phyloP scores from a whole-genome alignment of 2,113 vertebrate species.

The Vidua macroura region DNA sequence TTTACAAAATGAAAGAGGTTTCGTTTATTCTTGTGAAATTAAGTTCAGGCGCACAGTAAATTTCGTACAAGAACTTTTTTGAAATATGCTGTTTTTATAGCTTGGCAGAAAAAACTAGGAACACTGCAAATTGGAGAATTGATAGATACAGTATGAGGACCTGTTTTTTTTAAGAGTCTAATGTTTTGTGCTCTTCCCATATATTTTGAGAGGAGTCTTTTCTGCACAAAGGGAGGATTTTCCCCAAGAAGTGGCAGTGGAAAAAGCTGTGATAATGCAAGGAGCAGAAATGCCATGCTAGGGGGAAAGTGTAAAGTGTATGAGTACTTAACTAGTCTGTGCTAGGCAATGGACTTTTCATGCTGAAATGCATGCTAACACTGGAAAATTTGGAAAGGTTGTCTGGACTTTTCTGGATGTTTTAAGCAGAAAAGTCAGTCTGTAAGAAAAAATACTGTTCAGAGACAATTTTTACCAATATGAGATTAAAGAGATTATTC shows the following conservation, averaged over 20 bases:
- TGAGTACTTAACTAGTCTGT: neutral
- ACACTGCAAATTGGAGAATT: neutral
- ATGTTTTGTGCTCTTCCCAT: neutral
- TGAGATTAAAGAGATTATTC: neutral
- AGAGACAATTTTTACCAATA: neutral
- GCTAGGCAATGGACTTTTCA: rapidly evolving
- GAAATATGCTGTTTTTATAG: neutral
- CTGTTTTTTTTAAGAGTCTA: neutral
- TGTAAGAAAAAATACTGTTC: neutral
- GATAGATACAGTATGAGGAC: neutral
- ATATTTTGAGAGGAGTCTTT: neutral
- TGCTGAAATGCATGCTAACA: neutral
- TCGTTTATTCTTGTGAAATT: neutral
- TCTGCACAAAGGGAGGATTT: neutral
- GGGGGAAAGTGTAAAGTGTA: neutral
- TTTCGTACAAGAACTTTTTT: neutral
- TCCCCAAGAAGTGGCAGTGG: neutral
- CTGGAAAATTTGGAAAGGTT: neutral
- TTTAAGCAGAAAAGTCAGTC: neutral
- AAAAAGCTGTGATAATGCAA: neutral
- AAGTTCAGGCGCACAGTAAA: neutral
- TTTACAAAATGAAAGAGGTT: neutral
- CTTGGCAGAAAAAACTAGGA: neutral
- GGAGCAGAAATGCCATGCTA: neutral
- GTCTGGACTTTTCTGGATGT: neutral